Evolutionary conservation across 2,888 invertebrate species (phyloP).

Genomic region (Acronicta alni): DNA sequence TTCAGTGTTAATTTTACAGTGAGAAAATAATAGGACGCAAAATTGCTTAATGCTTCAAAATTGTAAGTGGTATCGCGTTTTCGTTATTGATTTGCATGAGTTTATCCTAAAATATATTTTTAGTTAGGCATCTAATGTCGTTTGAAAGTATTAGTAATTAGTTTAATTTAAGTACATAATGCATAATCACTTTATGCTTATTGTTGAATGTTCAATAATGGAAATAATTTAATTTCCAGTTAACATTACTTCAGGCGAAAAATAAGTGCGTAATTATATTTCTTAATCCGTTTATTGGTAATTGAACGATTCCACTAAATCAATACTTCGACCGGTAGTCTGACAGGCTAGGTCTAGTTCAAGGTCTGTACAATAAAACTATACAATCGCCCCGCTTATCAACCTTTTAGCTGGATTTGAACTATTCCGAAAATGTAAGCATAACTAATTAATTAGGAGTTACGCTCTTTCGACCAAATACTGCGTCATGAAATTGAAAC

Average conservation of each 20-base stretch:
- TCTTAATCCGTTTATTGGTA: background rate
- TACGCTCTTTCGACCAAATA: background rate
- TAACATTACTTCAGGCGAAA: too few species aligned
- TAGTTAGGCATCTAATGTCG: too few species aligned
- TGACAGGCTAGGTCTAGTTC: constrained; percentile 35
- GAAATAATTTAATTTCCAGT: too few species aligned
- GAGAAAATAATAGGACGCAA: constrained; percentile 62
- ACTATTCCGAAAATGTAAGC: constrained; percentile 25
- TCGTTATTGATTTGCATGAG: constrained; percentile 35
- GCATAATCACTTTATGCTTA: too few species aligned
- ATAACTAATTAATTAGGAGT: constrained; percentile 15
- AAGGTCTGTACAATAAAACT: constrained; percentile 37
- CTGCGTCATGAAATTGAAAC: constrained; percentile 2
- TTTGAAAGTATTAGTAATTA: too few species aligned
- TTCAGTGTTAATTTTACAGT: constrained; percentile 70
- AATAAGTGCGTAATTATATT: too few species aligned
- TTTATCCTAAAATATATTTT: background rate
- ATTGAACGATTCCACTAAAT: constrained; percentile 26
- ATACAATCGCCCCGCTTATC: constrained; percentile 13
- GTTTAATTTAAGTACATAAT: too few species aligned
- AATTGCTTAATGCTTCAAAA: constrained; percentile 77
- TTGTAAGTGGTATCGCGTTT: constrained; percentile 70
- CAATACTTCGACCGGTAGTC: constrained; percentile 30
- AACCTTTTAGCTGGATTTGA: constrained; percentile 32
- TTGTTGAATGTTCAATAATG: too few species aligned